A percentile compares a stretch with the other conserved stretches of the same genome.
phyloP scores from a whole-genome alignment of 2,888 invertebrate species.

The Didymodactylos carnosus region DNA sequence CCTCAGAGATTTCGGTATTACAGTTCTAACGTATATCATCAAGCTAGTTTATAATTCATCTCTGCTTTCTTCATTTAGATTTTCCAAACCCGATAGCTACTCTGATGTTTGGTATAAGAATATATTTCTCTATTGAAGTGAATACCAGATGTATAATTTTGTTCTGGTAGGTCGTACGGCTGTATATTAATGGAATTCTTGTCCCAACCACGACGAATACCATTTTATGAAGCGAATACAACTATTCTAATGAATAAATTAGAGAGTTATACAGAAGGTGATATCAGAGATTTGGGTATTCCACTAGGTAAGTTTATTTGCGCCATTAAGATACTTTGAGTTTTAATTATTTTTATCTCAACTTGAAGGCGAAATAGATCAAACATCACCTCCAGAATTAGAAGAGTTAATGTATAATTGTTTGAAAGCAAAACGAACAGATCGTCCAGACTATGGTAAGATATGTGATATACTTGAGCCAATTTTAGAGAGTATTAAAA shows the following conservation, averaged over 20 bases:
- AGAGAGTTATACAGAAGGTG: neutral
- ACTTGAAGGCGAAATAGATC: too few species aligned
- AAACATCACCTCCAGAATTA: too few species aligned
- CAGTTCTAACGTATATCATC: too few species aligned
- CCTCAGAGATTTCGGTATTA: neutral
- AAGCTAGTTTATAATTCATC: too few species aligned
- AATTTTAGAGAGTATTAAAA: too few species aligned
- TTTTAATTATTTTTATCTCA: too few species aligned
- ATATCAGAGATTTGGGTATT: neutral
- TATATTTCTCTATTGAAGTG: too few species aligned
- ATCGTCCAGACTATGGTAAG: neutral
- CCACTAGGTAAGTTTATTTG: neutral
- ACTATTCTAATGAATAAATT: neutral
- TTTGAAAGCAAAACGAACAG: neutral
- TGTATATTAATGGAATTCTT: neutral
- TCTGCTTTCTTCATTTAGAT: too few species aligned
- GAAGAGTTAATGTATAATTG: neutral
- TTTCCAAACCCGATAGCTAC: neutral
- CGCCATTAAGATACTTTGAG: too few species aligned
- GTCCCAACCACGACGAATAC: neutral
- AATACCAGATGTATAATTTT: too few species aligned
- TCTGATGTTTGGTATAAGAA: neutral
- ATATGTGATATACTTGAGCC: too few species aligned
- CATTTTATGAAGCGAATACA: neutral
- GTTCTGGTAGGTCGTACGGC: neutral